Base-by-base conservation (phyloP, 2,888 invertebrate species). In the Melanargia galathea region DNA sequence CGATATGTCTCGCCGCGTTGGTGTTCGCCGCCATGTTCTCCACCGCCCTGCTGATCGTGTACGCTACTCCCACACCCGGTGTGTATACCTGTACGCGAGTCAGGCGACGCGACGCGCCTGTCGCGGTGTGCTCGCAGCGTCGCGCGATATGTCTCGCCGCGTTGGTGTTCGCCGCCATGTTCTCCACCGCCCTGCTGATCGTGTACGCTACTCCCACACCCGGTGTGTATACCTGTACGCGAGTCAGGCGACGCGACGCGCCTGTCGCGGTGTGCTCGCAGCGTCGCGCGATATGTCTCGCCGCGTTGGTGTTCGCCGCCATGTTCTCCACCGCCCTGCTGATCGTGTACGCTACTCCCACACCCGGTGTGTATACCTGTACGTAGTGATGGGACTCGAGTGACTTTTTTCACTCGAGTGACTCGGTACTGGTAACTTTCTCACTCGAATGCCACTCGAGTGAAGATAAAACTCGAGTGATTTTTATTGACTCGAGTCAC, bases 131-230 rank as follows among this genome's bases (percentile, higher is more conserved):
- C 82, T 97, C 97, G 4, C 97, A 97, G 4, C 96, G 35, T 35
- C 13, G 35, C 13, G 13, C 35, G 35, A 35, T 13, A 13, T 13
- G 13, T 0, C 94, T 98, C 67, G 95, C 96, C 54, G 95, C 95
- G 55, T 88, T 96, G 64, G 95, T 97, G 40, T 94, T 97, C 80
- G 94, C 95, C 5, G 94, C 96, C 35, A 94, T 97, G 75, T 95
- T 97, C 81, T 93, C 95, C 73, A 95, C 96, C 62, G 96, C 98
- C 46, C 92, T 98, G 69, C 94, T 98, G 70, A 96, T 97, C 67
- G 97, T 98, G 62, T 97, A 97, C 82, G 97, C 97, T 60, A 95
- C 97, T 71, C 97, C 97, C 62, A 95, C 96, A 84, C 94, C 95
- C 80, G 96, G 96, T 96, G 86, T 90, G 89, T 43, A 43, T 8